Percentiles rank a stretch among this genome's conserved stretches.
Conservation (phyloP, 2,888 invertebrate genomes). For the Caenorhabditis sp. region DNA sequence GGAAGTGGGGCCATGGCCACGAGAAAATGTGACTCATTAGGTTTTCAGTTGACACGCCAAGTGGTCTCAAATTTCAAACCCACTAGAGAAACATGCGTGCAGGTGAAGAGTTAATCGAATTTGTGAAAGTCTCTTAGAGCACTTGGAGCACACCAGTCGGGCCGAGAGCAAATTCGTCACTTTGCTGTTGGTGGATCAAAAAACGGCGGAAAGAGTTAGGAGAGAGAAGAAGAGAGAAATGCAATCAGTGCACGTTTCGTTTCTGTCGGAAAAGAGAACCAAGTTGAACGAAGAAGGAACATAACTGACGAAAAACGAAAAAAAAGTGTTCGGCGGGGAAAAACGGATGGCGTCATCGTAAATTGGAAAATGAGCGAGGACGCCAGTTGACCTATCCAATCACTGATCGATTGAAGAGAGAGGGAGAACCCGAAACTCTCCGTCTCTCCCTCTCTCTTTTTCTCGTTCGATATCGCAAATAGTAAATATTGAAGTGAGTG, state of each 20-base stretch:
- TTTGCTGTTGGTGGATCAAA: background rate
- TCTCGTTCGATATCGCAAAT: constrained; percentile 7
- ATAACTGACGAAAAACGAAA: constrained; percentile 6
- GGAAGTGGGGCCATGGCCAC: too few species aligned
- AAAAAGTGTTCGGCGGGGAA: background rate
- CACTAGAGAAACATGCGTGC: background rate
- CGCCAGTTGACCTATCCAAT: too few species aligned
- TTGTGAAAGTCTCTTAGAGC: too few species aligned
- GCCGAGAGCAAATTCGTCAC: constrained; percentile 2
- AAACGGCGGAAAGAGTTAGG: background rate
- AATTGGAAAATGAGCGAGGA: too few species aligned
- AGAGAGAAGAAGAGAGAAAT: constrained; percentile 1
- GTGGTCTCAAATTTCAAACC: background rate
- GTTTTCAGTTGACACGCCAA: constrained; percentile 1
- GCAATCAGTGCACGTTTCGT: constrained; percentile 37
- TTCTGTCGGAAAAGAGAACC: too few species aligned
- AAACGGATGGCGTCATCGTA: constrained; percentile 19
- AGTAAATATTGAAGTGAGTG: constrained; percentile 21
- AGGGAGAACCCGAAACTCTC: too few species aligned
- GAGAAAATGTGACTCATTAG: constrained; percentile 24
- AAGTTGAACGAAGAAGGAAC: too few species aligned
- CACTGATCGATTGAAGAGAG: constrained; percentile 3
- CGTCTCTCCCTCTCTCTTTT: too few species aligned
- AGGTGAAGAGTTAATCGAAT: background rate
- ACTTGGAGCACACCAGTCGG: too few species aligned